Base-by-base conservation (phyloP, 2,113 vertebrate species). In the Madoqua kirkii region DNA sequence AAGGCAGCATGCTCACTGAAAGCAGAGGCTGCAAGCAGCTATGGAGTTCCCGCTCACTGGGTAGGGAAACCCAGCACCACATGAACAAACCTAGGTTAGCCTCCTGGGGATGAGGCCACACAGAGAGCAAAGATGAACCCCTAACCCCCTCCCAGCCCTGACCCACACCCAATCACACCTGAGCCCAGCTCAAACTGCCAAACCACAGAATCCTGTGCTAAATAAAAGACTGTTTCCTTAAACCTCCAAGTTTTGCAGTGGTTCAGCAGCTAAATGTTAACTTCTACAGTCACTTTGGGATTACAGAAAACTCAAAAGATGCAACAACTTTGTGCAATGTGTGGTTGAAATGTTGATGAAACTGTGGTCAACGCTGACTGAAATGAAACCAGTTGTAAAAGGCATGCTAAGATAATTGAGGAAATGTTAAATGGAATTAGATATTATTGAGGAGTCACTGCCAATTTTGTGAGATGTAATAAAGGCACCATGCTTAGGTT, bases 361-460 rank as follows among this genome's bases (percentile, higher is more conserved):
- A 27, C 15, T 43, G 40, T 27, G 71, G 71, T 43, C 31, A 19
- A 15, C 0, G 1, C 23, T 64, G 11, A 90, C 11, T 60, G 16
- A 94, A 95, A 67, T 16, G 25, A 79, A 95, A 81, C 4, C 13
- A 62, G 33, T 45, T 54, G 3, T 78, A 71, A 95, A 93, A 95
- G 11, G 14, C 71, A 48, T 62, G 48, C n/a, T 84, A 78, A 83
- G 29, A 84, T 15, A 89, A 71, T 3, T 14, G 57, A 13, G 9
- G 13, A 88, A 87, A 62, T 84, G 67, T 90, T 40, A 78, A 94
- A n/a, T 87, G 19, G 11, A 92, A 40, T 84, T 64, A 55, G 16
- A 89, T 57, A 4, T 67, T 74, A 81, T 67, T 87, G 60, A 95
- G 40, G 16, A 95, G 84, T 74, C 84, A 60, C 27, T 85, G 67